A percentile compares a stretch with the other conserved stretches of the same genome.
These are phyloP conservation scores for Monoplex corrugatus DNA, from an alignment of 2,888 invertebrate species.

Conservation along the genomic window DNA sequence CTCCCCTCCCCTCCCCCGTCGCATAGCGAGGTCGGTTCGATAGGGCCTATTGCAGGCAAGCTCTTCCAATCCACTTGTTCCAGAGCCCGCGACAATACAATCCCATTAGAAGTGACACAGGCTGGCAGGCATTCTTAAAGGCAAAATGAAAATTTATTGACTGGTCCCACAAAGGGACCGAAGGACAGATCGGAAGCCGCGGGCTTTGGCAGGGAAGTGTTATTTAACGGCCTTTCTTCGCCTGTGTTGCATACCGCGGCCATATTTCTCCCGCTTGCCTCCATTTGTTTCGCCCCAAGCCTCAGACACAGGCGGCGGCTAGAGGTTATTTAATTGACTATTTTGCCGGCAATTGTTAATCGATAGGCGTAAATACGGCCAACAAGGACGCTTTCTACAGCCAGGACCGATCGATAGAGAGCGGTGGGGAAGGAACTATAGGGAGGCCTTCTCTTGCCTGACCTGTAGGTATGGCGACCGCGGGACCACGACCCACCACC, in stretches of 20 bases:
- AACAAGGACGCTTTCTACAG: constrained; percentile 25
- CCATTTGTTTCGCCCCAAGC: constrained; percentile 41
- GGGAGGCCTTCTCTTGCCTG: too few relatives aligned
- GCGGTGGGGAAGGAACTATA: too few relatives aligned
- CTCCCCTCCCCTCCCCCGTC: not conserved
- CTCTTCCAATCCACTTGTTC: constrained; percentile 49
- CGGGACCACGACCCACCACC: not conserved
- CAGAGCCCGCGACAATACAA: constrained; percentile 51
- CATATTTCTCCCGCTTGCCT: constrained; percentile 19
- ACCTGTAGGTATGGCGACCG: constrained; percentile 44
- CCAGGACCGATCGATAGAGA: not conserved
- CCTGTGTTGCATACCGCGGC: not conserved
- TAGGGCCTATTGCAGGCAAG: not conserved
- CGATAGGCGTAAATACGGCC: constrained; percentile 38
- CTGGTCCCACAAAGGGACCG: constrained; percentile 36
- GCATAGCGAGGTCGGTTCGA: constrained; percentile 11
- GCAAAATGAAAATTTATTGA: constrained; percentile 58
- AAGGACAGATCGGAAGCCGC: constrained; percentile 40
- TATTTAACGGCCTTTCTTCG: constrained; percentile 30
- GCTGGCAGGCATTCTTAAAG: constrained; percentile 45
- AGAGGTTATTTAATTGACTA: constrained; percentile 48
- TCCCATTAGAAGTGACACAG: constrained; percentile 55
- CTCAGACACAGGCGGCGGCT: not conserved
- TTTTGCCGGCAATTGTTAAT: constrained; percentile 49
- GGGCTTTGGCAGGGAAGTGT: constrained; percentile 37